Conservation (phyloP, 2,888 invertebrate genomes). For the Polietes domitor region DNA sequence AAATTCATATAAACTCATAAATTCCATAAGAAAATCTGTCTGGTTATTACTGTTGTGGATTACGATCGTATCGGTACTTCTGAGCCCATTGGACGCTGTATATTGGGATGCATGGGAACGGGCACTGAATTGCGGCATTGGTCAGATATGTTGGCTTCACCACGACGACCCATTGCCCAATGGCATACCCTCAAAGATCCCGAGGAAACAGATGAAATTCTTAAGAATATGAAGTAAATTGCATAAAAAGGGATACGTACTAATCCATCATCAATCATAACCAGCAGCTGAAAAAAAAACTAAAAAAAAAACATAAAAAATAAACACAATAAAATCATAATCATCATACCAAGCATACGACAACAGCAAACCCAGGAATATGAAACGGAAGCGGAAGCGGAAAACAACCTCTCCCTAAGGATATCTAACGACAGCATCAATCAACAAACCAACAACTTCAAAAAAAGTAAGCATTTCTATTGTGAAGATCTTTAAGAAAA, state of each 20-base stretch:
- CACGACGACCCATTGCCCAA: slow-evolving; percentile 99
- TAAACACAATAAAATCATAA: background rate
- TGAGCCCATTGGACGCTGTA: slow-evolving; percentile 98
- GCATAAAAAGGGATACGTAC: slow-evolving; percentile 25
- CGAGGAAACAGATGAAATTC: slow-evolving; percentile 86
- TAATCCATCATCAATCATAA: slow-evolving; percentile 32
- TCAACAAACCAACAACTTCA: slow-evolving; percentile 5
- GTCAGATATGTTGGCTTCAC: slow-evolving; percentile 99
- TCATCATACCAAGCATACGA: background rate
- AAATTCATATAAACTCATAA: background rate
- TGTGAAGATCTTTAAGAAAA: slow-evolving; percentile 19
- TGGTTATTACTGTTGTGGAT: slow-evolving; percentile 99
- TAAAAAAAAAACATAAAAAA: slow-evolving; percentile 1
- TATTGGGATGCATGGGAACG: slow-evolving; percentile 97
- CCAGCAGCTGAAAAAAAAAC: slow-evolving; percentile 21
- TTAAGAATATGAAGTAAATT: slow-evolving; percentile 80
- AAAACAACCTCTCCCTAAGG: too few relatives aligned
- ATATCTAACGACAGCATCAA: slow-evolving; percentile 1
- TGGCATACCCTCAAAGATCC: slow-evolving; percentile 99
- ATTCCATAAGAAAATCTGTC: slow-evolving; percentile 94
- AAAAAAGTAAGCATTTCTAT: slow-evolving; percentile 38
- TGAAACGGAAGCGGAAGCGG: background rate
- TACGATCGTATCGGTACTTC: slow-evolving; percentile 99
- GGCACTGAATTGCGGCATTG: slow-evolving; percentile 99
- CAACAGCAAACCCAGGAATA: background rate